Base-by-base conservation (phyloP, 2,888 invertebrate genomes). In the Allygus modestus region DNA sequence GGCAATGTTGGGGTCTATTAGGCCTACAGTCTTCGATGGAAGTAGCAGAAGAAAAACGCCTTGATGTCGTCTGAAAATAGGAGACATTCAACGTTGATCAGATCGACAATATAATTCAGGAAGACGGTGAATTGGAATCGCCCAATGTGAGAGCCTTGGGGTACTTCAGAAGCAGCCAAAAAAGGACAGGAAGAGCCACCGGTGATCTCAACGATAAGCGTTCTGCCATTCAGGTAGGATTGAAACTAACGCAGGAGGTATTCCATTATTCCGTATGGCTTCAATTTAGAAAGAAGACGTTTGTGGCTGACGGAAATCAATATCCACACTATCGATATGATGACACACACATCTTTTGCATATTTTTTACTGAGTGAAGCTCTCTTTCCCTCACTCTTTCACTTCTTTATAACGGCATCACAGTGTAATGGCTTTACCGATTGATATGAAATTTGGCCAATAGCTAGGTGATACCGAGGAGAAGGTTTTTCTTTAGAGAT, bases 21-120 rank as follows among this genome's bases (percentile, higher is more conserved):
- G n/a, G n/a, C n/a, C n/a, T 9, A 15, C 61, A 61, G 61, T 61
- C 61, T 61, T 61, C 61, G 15, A 61, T 61, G 23, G 61, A 61
- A 26, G 61, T 61, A 5, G 23, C 15, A 20, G 23, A 20, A 7
- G 28, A 9, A 7, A 20, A 61, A 20, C n/a, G 23, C 20, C 20
- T 61, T 61, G 15, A 61, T 61, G 20, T 61, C 26, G 23, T 61
- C 23, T 4, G 23, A 2, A 26, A 2, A 23, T n/a, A 61, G 9
- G 4, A 61, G 61, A 28, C 28, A 28, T 28, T 28, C 5, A 26
- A 12, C 28, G 23, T 23, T 61, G 26, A 26, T 61, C 20, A 9
- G 4, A 15, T 61, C 61, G 23, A 61, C 20, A 12, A 61, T 61
- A 61, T 61, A 7, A 15, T 61, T 61, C 23, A 61, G 20, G 26